These are phyloP conservation scores for Lithodes maja DNA, from an alignment of 2,888 invertebrate species.

Conservation along the genomic window DNA sequence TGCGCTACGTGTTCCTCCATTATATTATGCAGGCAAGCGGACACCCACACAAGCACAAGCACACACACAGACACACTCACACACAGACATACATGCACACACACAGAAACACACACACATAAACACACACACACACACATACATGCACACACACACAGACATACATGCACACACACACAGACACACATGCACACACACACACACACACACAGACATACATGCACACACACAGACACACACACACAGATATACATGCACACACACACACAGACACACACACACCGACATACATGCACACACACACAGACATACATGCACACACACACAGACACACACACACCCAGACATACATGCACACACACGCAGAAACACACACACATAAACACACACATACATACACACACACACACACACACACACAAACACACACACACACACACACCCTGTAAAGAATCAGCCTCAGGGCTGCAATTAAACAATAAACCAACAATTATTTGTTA, in stretches of 20 bases:
- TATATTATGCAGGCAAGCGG: not conserved
- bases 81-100: conserved; percentile 30
- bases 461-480: too few relatives aligned
- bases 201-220: conserved; percentile 24
- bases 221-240: conserved; percentile 23
- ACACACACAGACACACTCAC: conserved; percentile 26
- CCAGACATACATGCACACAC: not conserved
- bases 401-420: not conserved
- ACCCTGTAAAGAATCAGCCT: not conserved
- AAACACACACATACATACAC: not conserved
- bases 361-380: not conserved
- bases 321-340: not conserved
- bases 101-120: conserved; percentile 28
- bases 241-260: conserved; percentile 1
- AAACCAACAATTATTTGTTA: too few relatives aligned
- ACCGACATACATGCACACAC: not conserved
- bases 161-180: conserved; percentile 21
- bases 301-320: not conserved
- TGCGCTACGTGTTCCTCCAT: not conserved
- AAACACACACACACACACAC: not conserved
- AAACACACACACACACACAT: conserved; percentile 27
- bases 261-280: not conserved
- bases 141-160: conserved; percentile 19
- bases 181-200: conserved; percentile 21
- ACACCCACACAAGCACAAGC: not conserved